Evolutionary conservation across 2,888 invertebrate species (phyloP), one percentile per base, ranked within the genome.

Genomic region (Hedychridium roseum): DNA sequence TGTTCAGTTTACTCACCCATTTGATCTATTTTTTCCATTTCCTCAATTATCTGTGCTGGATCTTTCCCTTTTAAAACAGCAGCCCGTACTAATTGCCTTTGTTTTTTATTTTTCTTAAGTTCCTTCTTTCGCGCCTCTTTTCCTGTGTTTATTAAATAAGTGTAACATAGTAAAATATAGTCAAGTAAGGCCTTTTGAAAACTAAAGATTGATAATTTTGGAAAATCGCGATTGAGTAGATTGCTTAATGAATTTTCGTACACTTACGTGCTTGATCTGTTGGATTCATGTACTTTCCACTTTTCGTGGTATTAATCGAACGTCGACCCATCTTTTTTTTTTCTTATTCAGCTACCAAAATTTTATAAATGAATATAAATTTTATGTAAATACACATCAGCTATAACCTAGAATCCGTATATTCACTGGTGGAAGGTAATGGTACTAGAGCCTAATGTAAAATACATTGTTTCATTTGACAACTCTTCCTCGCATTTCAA

Each of bases 221-320:
- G 44, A 43, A 18, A 41, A 26, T 51, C 28, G 28, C 16, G 31
- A 23, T 20, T 3, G 26, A 30, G 30, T 4, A 42, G 12, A n/a
- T n/a, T 27, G 2, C 42, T 36, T 28, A 3, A 12, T 14, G 9
- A 16, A 40, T 48, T n/a, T 9, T 45, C 46, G 60, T 62, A 64
- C 71, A 90, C 94, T 90, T 87, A 94, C 97, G 85, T 50, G 97
- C 97, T 89, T 97, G 97, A 81, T 99, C 98, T 3, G 98, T 98
- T 28, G 98, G 98, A 82, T 99, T 99, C 97, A 99, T 98, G 73
- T 95, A 97, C 87, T 97, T 97, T 79, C 98, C 98, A 94, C 97
- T 97, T 85, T 98, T 98, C 43, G 97, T 98, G 90, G 97, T 97
- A 82, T 96, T 97, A 70, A 97, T 96, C 31, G 97, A 96, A 65